Evolutionary conservation across 2,888 invertebrate genomes (phyloP), one percentile per base, ranked within the genome.

Genomic region (Cephus nigrinus): DNA sequence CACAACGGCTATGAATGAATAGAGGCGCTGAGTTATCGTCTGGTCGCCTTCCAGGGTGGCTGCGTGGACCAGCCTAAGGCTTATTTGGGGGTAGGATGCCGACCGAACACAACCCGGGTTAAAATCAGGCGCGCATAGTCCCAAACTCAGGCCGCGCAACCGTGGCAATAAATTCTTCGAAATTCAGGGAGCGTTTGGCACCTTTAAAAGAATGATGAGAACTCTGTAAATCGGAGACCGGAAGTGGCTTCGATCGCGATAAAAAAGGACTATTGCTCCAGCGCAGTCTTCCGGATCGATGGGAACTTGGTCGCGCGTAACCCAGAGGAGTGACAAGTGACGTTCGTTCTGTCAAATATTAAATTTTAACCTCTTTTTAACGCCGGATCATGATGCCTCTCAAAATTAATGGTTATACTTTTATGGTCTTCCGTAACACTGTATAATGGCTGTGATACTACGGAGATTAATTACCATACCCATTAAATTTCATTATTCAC

Each of bases 1-100:
- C 83, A 82, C 84, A 87, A 84, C 84, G 85, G 82, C 82, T 82
- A 86, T 86, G 88, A 89, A 88, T 87, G 87, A 86, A 88, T 88
- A 83, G 86, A 86, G 82, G 83, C 80, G 86, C 84, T 88, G 87
- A 89, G 86, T 88, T 88, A 88, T 89, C 84, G 88, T 84, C 81
- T 81, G 81, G 80, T 82, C 79, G 81, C 78, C 76, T 83, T 81
- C 83, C 79, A 81, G 80, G 80, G 83, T 81, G 80, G 75, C 79
- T 55, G 79, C 71, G 76, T 77, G 55, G 55, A 55, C 55, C 55
- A 55, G 55, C 55, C 55, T 55, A 55, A 55, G 55, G 5, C 55
- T 55, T 23, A 55, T 55, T 55, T 23, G 9, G 23, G 1, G 40
- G 40, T 5, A 55, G 55, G 23, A 55, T 23, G 23, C 9, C 23